Base-by-base conservation (phyloP, 1,140 invertebrate species). In the Polypedilum vanderplanki region DNA sequence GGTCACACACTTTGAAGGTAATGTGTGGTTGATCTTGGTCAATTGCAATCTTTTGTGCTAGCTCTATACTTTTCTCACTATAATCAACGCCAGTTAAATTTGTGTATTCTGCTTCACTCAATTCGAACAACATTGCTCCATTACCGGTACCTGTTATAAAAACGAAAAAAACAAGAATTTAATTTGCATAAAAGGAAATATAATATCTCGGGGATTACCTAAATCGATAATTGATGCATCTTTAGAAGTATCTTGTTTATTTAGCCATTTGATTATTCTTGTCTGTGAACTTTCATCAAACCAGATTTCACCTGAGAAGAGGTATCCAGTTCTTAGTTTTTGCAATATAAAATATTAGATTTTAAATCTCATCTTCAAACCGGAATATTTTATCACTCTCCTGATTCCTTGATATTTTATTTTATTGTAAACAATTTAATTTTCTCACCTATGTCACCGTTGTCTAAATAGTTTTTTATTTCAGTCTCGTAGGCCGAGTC, bases 71-170 rank as follows among this genome's bases (percentile, higher is more conserved):
- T 77, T 89, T 88, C 73, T 86, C 79, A 0, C 91, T 94, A 80
- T 97, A 98, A 85, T 97, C 95, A 1, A 96, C 84, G 0, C 95
- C 95, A 0, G 85, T 85, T 10, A 97, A 80, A 79, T 92, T 87
- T 5, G 79, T 86, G 81, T 90, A 97, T 2, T 90, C 91, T 81
- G 90, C 86, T 75, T 88, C 85, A 0, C 88, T 90, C 78, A 98
- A 80, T 80, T 93, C 89, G 15, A 93, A 83, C 1, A 97, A 83
- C 73, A 93, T 87, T 84, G 92, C 90, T 17, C 94, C 96, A 85
- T 98, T 98, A 1, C 96, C 96, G 82, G 93, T 96, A 12, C 96
- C 91, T 81, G 89, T n/a, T 80, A 74, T 65, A 46, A 46, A 12
- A 46, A 74, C 22, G 64, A 73, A 41, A 74, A 18, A 18, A 41